Base-by-base conservation (phyloP, 1,140 invertebrate species). In the Colletes latitarsis region DNA sequence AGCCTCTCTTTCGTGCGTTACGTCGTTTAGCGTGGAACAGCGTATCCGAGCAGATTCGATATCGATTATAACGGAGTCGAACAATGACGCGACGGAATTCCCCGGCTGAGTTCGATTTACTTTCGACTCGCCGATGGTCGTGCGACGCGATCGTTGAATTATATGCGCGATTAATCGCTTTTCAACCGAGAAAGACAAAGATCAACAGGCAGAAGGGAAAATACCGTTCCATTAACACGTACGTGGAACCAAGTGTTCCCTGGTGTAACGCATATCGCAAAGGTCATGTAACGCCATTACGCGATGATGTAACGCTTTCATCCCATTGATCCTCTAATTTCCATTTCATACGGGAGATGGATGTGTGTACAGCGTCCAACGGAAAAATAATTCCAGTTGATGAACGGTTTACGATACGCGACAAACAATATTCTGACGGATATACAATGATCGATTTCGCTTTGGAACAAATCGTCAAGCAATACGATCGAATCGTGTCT, bases 1-100 rank as follows among this genome's bases (percentile, higher is more conserved):
- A 63, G 76, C 21, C 46, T 17, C 67, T 70, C 66, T 77, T 71
- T 63, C 57, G 76, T 77, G 71, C 57, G 76, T 77, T 77, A 71
- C 57, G 55, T 77, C 66, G 66, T 77, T 30, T 77, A 77, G 53
- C 52, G 57, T 21, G 19, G 43, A 41, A 0, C 39, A 19, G 53
- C 41, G 55, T 70, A 17, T 53, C 57, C 46, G 30, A 52, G 46
- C 30, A n/a, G n/a, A 21, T 49, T 70, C 67, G 46, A 70, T 71
- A 71, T 77, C 67, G 76, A 77, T 77, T 77, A 77, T 55, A 60
- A 41, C 21, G 15, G 60, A 74, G 4, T 4, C 66, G 63, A 15
- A 55, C 64, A 69, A 77, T 58, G n/a, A 67, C 55, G 12, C 64
- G 41, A 55, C 66, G 55, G 60, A 69, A 53, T 71, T 53, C 21